Base-by-base conservation (phyloP, 2,797 vertebrate species). In the Acipenser transmontanus region DNA sequence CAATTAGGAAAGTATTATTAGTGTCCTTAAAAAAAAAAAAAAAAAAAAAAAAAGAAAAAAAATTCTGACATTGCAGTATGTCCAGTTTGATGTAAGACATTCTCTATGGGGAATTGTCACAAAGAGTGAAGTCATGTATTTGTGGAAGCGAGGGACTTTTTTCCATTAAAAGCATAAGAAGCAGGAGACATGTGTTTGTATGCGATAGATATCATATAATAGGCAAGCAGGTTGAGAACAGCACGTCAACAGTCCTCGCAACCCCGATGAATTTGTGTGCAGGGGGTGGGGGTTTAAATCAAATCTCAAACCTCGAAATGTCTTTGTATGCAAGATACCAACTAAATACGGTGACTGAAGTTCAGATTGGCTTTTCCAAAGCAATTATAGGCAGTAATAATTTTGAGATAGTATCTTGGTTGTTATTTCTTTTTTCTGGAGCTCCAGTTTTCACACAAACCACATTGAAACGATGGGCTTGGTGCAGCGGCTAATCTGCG, bases 151-250 rank as follows among this genome's bases (percentile, higher is more conserved):
- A 14, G 63, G n/a, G 50, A 34, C 34, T 51, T 50, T 64, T 11
- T 64, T 50, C 20, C 6, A 14, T 50, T 51, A 52, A 72, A 72
- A 79, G 54, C 78, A 77, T 68, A 69, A 77, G 76, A 74, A 69
- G 65, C 4, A 52, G 56, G 59, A 75, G 71, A 74, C 81, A 3
- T 34, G 34, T 34, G 34, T 76, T 77, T 78, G 73, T 74, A 76
- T 82, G 82, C 78, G 82, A 85, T 84, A 79, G 77, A 83, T 84
- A 87, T 86, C 80, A 80, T 77, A 82, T 84, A 82, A 84, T 78
- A 80, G 80, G 82, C 78, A 77, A 76, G 77, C 81, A 84, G 78
- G 83, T 80, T 81, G 82, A 82, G 76, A 82, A 78, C 83, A 82
- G 82, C 84, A 81, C 74, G 76, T 88, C 86, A 85, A 84, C 4